A percentile compares a stretch with the other conserved stretches of the same genome.
These are phyloP conservation scores for Cryptus viduatorius DNA, from an alignment of 2,888 invertebrate species.

Conservation along the genomic window DNA sequence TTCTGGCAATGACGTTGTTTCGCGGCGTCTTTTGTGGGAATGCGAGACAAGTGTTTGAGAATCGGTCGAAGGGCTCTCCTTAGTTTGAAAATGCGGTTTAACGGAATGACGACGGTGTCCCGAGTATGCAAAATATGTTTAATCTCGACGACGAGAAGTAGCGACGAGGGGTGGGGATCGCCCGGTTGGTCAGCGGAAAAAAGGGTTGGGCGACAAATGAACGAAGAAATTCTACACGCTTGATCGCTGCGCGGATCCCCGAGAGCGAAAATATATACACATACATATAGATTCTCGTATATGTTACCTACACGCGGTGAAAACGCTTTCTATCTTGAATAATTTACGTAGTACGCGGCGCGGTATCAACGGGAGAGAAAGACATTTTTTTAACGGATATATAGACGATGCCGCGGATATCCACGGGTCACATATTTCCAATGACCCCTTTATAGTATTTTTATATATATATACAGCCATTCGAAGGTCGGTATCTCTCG, in stretches of 20 bases:
- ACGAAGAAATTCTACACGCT: conserved; percentile 15
- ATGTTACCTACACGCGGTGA: conserved; percentile 35
- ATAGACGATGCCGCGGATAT: conserved; percentile 24
- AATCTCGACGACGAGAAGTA: conserved; percentile 26
- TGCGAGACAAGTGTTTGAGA: background rate
- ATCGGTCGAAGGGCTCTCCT: conserved; percentile 38
- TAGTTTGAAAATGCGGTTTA: conserved; percentile 44
- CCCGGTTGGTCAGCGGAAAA: conserved; percentile 67
- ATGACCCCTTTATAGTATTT: conserved; percentile 33
- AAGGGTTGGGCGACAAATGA: conserved; percentile 12
- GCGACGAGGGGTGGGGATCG: conserved; percentile 30
- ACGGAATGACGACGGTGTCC: conserved; percentile 8
- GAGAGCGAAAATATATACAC: conserved; percentile 9
- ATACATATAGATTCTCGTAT: background rate
- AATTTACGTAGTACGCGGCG: conserved; percentile 48
- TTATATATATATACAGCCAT: background rate
- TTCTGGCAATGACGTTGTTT: background rate
- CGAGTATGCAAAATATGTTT: conserved; percentile 32
- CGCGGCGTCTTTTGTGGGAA: conserved; percentile 3
- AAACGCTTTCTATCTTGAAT: conserved; percentile 61
- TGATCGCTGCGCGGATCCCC: conserved; percentile 3
- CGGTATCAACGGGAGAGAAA: conserved; percentile 44
- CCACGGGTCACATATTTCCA: conserved; percentile 56
- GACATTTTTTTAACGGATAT: conserved; percentile 36
- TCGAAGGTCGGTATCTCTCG: background rate